A percentile compares a stretch with the other conserved stretches of the same genome.
Evolutionary conservation across 2,113 vertebrate species (phyloP).

Genomic region (Serinus canaria): DNA sequence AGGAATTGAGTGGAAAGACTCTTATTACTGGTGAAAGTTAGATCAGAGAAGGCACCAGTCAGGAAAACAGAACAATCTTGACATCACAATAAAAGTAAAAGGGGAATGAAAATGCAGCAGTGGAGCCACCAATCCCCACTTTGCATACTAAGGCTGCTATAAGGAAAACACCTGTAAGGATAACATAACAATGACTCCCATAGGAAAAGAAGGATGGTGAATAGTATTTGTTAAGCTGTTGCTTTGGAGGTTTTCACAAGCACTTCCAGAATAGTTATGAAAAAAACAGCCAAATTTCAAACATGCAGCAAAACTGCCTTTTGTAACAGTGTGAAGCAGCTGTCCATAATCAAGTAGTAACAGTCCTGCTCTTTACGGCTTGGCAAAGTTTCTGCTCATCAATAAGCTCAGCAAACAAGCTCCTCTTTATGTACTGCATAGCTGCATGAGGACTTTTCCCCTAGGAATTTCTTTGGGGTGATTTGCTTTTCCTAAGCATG

Average conservation of each 20-base stretch:
- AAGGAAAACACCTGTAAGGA: slow-evolving; percentile 40
- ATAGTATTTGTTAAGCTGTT: background rate
- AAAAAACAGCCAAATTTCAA: background rate
- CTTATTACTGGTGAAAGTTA: background rate
- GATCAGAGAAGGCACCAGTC: background rate
- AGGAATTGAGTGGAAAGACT: background rate
- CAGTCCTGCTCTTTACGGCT: slow-evolving; percentile 8
- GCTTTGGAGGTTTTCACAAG: background rate
- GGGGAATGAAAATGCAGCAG: background rate
- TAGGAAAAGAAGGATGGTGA: background rate
- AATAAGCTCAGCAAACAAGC: slow-evolving; percentile 28
- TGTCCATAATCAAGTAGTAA: slow-evolving; percentile 36
- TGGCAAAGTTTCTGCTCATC: slow-evolving; percentile 17
- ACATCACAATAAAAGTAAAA: background rate
- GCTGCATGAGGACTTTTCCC: background rate
- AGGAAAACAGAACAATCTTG: background rate
- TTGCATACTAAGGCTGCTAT: background rate
- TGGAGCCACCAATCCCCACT: background rate
- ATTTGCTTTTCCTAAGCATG: slow-evolving; percentile 7
- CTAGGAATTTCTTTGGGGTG: background rate
- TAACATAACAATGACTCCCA: background rate
- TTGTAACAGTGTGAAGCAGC: slow-evolving; percentile 34
- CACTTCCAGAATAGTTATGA: background rate
- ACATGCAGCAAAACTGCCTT: background rate
- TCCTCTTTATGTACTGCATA: slow-evolving; percentile 6